Percentiles rank a stretch among this genome's conserved stretches.
Conservation (phyloP, 2,113 vertebrate genomes). For the Hyaena hyaena region DNA sequence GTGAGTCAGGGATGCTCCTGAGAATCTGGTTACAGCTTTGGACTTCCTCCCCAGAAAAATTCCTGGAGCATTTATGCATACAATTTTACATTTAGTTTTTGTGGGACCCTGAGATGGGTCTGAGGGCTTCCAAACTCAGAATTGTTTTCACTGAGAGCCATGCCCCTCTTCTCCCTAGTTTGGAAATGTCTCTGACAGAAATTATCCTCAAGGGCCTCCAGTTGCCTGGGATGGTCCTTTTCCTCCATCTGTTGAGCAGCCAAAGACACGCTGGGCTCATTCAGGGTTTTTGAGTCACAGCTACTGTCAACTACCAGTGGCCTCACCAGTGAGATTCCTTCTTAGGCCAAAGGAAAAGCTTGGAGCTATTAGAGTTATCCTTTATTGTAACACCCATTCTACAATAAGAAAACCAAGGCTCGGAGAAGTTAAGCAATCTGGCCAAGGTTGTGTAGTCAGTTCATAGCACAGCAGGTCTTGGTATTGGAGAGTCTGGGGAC, state of each 20-base stretch:
- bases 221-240: not conserved
- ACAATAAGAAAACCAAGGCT: slow-evolving; percentile 27
- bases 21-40: not conserved
- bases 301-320: not conserved
- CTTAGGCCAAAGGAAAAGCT: not conserved
- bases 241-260: not conserved
- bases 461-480: not conserved
- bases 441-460: not conserved
- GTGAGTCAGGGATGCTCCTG: not conserved
- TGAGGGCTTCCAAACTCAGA: not conserved
- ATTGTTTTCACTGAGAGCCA: not conserved
- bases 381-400: not conserved
- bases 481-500: not conserved
- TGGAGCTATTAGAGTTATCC: not conserved
- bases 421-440: not conserved
- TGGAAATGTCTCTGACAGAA: not conserved
- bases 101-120: not conserved
- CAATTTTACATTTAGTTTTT: not conserved
- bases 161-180: not conserved
- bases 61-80: not conserved
- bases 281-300: not conserved
- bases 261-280: not conserved
- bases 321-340: not conserved
- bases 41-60: not conserved
- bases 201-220: not conserved